Percentiles rank a stretch among this genome's conserved stretches.
Conservation (phyloP, 2,797 vertebrate genomes). For the Eulemur coronatus region DNA sequence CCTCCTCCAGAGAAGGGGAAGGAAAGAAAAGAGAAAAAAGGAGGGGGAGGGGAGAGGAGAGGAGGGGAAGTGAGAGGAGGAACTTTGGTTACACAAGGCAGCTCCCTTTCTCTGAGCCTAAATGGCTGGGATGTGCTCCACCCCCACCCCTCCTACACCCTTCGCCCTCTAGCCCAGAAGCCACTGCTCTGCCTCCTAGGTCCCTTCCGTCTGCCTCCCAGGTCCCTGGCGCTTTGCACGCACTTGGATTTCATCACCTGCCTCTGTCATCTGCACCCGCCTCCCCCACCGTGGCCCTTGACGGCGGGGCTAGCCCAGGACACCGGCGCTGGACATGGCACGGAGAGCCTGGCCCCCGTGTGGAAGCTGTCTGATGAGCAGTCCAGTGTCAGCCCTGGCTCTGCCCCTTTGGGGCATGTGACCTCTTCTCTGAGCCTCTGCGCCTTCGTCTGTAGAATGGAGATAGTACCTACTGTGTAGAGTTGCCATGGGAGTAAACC, state of each 20-base stretch:
- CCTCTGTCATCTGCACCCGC: rapidly evolving
- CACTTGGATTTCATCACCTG: neutral
- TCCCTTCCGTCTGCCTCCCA: neutral
- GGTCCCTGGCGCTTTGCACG: neutral
- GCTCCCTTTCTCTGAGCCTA: neutral
- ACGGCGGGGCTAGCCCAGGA: rapidly evolving
- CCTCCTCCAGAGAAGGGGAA: neutral
- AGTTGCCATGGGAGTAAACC: neutral
- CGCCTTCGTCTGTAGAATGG: neutral
- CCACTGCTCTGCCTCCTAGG: neutral
- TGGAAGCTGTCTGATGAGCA: too few relatives aligned
- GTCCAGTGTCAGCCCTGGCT: rapidly evolving
- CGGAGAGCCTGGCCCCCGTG: rapidly evolving
- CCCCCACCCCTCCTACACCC: too few relatives aligned
- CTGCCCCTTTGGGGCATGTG: neutral
- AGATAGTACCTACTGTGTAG: neutral
- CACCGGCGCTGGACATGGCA: rapidly evolving
- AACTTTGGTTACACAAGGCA: neutral
- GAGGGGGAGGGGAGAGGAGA: rapidly evolving
- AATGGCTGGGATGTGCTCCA: neutral
- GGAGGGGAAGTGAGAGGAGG: neutral
- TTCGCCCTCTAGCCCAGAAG: neutral
- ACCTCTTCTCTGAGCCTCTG: neutral
- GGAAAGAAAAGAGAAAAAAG: neutral
- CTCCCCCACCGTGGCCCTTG: neutral